phyloP scores from a whole-genome alignment of 2,888 invertebrate species.

The Hylaea fasciaria region DNA sequence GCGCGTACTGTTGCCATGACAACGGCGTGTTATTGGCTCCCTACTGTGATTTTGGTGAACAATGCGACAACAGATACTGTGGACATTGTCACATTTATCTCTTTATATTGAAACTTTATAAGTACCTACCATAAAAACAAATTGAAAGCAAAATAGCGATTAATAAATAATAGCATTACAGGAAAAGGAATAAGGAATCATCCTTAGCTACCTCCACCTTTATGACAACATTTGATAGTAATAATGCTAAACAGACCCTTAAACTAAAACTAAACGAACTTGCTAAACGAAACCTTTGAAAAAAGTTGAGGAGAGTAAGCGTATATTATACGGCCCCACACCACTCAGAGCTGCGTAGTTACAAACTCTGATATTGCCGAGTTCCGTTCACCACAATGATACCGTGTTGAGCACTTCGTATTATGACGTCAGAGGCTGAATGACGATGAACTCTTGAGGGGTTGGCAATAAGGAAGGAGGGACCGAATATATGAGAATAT shows the following conservation, averaged over 20 bases:
- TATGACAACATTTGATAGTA: no score
- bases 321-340: background rate
- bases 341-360: background rate
- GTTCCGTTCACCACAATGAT: conserved; percentile 49
- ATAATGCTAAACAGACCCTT: background rate
- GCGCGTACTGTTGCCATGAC: conserved; percentile 70
- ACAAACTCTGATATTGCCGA: conserved; percentile 8
- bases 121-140: background rate
- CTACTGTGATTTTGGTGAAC: conserved; percentile 60
- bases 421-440: conserved; percentile 51
- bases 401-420: conserved; percentile 46
- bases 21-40: conserved; percentile 80
- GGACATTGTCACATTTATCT: conserved; percentile 25
- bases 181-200: no score
- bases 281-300: no score
- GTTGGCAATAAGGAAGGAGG: conserved; percentile 27
- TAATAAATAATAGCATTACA: no score
- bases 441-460: conserved; percentile 12
- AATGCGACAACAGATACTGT: conserved; percentile 18
- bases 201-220: no score
- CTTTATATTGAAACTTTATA: no score
- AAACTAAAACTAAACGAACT: background rate
- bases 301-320: no score
- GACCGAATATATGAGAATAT: conserved; percentile 19
- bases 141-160: background rate